Conservation (phyloP, 2,797 vertebrate species). For the Chaetodon trifasciatus region DNA sequence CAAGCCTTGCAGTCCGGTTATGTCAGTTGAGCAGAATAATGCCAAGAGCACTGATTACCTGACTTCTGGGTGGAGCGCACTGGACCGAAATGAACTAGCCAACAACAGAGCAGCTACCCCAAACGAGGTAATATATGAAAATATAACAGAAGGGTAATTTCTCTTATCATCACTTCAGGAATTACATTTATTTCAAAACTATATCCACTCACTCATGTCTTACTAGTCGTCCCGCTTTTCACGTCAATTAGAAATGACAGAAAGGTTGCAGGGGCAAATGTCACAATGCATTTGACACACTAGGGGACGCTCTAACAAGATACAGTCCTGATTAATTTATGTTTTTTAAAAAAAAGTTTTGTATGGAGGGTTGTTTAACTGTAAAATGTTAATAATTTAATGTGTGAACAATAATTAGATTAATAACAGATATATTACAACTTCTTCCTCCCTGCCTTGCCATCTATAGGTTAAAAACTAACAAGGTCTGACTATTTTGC, state of each 20-base stretch:
- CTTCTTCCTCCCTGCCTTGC: neutral
- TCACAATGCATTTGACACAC: constrained; percentile 19
- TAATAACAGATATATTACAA: neutral
- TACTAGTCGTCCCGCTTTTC: neutral
- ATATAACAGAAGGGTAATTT: neutral
- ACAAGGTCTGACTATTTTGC: constrained; percentile 1
- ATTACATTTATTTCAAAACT: neutral
- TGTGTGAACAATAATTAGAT: neutral
- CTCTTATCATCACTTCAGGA: neutral
- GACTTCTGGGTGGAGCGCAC: constrained; percentile 79
- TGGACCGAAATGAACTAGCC: constrained; percentile 65
- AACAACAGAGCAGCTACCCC: constrained; percentile 79
- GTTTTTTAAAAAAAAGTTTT: neutral
- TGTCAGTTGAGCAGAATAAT: constrained; percentile 84
- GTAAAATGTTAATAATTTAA: neutral
- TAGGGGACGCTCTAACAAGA: neutral
- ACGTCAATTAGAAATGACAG: constrained; percentile 26
- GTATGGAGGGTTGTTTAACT: neutral
- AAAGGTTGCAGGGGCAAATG: constrained; percentile 7
- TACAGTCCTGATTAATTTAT: neutral
- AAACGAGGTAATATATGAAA: constrained; percentile 81
- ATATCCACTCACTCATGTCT: neutral
- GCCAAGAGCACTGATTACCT: constrained; percentile 82
- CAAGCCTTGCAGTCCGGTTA: constrained; percentile 87
- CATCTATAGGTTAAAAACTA: neutral